Evolutionary conservation across 2,113 vertebrate species (phyloP).

Genomic region (Lepus americanus): DNA sequence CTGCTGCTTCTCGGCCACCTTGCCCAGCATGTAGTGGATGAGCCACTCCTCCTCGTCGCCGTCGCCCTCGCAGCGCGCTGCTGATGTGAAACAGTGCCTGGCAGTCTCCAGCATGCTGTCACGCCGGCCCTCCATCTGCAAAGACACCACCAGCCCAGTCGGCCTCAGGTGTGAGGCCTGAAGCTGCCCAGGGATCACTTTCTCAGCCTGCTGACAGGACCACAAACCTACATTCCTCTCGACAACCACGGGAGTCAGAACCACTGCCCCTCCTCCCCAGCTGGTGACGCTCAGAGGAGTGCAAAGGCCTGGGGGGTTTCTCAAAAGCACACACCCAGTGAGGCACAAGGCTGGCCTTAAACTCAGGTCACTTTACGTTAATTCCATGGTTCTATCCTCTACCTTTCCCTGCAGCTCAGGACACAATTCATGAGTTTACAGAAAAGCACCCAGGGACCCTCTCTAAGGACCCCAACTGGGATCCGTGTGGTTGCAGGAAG

Average conservation of each 20-base stretch:
- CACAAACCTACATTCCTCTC: background rate
- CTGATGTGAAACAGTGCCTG: slow-evolving; percentile 93
- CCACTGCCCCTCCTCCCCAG: background rate
- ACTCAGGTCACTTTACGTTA: background rate
- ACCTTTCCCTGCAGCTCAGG: background rate
- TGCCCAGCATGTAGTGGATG: slow-evolving; percentile 99
- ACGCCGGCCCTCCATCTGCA: slow-evolving; percentile 95
- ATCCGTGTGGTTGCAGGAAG: background rate
- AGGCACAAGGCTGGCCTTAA: background rate
- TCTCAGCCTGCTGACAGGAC: background rate
- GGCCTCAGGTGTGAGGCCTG: background rate
- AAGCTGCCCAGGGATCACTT: background rate
- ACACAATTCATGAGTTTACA: background rate
- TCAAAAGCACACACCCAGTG: background rate
- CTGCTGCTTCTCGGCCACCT: slow-evolving; percentile 97
- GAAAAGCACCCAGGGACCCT: background rate
- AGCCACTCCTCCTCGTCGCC: slow-evolving; percentile 99
- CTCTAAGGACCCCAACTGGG: background rate
- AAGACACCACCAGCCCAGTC: background rate
- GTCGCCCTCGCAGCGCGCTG: slow-evolving; percentile 94
- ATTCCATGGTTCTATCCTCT: background rate
- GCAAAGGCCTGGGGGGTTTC: background rate
- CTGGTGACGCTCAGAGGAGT: background rate
- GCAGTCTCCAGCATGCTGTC: slow-evolving; percentile 96
- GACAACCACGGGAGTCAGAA: background rate